phyloP scores from a whole-genome alignment of 2,888 invertebrate genomes.

The Amiota minor region DNA sequence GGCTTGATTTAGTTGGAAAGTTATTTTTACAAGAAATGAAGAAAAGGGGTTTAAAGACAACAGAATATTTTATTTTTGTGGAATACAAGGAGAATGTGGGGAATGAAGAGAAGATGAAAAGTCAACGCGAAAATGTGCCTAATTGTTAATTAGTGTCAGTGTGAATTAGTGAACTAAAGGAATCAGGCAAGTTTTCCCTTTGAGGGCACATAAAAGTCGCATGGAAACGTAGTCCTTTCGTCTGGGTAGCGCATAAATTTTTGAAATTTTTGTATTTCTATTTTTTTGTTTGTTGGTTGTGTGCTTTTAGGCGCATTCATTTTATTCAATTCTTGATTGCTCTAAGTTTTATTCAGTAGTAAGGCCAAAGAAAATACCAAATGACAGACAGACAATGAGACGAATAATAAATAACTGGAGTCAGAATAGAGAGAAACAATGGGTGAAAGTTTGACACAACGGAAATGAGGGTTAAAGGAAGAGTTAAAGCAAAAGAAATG shows the following conservation, averaged over 20 bases:
- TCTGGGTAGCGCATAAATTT: slow-evolving; percentile 8
- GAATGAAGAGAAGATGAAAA: slow-evolving; percentile 36
- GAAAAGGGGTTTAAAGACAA: background rate
- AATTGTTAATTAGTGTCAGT: slow-evolving; percentile 71
- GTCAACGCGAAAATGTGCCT: slow-evolving; percentile 56
- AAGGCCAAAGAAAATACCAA: too few species aligned
- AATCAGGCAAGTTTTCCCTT: background rate
- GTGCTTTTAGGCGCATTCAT: slow-evolving; percentile 40
- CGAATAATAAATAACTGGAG: background rate
- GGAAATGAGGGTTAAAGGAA: background rate
- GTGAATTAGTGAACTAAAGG: slow-evolving; percentile 49
- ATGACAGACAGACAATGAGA: background rate
- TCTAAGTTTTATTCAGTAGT: too few species aligned
- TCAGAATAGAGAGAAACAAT: background rate
- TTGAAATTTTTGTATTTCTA: background rate
- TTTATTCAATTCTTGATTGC: background rate
- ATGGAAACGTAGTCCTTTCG: background rate
- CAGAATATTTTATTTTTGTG: slow-evolving; percentile 21
- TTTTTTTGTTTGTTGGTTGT: slow-evolving; percentile 22
- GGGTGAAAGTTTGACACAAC: slow-evolving; percentile 14
- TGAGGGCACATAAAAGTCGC: background rate
- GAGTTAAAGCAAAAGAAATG: background rate
- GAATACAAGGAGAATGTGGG: background rate
- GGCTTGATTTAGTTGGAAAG: slow-evolving; percentile 26
- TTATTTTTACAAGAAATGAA: too few species aligned